Percentiles rank a stretch among this genome's conserved stretches.
Conservation (phyloP, 37 sponge, comb jelly and placozoan genomes). For the Crambe crambe region DNA sequence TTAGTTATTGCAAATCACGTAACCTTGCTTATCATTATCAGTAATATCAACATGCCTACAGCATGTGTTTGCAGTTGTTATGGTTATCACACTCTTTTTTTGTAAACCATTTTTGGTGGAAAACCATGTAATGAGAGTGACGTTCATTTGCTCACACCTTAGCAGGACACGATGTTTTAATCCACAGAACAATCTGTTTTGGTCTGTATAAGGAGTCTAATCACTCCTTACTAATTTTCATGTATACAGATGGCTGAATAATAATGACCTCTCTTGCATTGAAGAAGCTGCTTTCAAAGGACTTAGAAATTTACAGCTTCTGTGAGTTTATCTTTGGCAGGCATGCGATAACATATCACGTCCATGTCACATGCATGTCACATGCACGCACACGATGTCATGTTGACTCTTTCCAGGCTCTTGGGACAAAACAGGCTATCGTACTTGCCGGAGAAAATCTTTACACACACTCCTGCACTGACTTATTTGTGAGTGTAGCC, state of each 20-base stretch:
- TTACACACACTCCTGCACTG: constrained; percentile 26
- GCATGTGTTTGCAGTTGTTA: background rate
- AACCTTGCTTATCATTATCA: background rate
- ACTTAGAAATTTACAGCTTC: background rate
- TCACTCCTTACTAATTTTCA: too few relatives aligned
- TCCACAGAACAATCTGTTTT: too few relatives aligned
- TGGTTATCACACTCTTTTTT: background rate
- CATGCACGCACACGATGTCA: background rate
- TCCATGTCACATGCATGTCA: too few relatives aligned
- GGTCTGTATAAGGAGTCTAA: too few relatives aligned
- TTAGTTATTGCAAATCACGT: too few relatives aligned
- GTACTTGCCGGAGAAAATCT: constrained; percentile 30
- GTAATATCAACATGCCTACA: background rate
- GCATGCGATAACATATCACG: too few relatives aligned
- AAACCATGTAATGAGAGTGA: too few relatives aligned
- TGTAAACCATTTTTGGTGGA: too few relatives aligned
- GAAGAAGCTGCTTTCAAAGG: constrained; percentile 9
- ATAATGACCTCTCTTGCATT: constrained; percentile 10
- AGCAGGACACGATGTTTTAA: too few relatives aligned
- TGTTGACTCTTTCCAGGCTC: constrained; percentile 3
- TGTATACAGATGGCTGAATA: constrained; percentile 21
- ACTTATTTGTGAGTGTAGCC: constrained; percentile 24
- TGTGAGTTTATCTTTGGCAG: background rate
- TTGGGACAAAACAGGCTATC: constrained; percentile 14
- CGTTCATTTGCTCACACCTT: too few relatives aligned